These are phyloP conservation scores for Omphaloscelis lunosa DNA, from an alignment of 2,888 invertebrate species.

Conservation along the genomic window DNA sequence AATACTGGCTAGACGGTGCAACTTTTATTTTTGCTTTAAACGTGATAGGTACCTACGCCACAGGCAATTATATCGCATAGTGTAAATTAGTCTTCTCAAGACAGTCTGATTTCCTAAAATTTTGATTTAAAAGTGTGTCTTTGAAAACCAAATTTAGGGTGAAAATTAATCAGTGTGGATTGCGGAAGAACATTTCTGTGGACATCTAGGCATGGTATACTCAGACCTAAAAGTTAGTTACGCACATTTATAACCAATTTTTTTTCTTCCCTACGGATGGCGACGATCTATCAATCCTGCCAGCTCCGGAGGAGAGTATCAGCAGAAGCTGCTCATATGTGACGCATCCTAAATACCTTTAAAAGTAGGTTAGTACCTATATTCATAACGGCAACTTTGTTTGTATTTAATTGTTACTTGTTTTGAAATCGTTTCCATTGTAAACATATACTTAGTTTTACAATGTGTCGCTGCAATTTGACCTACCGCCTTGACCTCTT, in stretches of 20 bases:
- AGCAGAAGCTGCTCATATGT: not conserved
- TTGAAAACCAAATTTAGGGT: not conserved
- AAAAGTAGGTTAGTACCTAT: not conserved
- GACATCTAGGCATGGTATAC: not conserved
- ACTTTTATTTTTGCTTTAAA: too few species aligned
- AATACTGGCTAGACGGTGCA: too few species aligned
- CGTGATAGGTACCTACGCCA: not conserved
- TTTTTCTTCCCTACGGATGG: not conserved
- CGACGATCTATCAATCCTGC: not conserved
- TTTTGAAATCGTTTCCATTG: constrained; percentile 61
- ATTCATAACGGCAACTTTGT: constrained; percentile 23
- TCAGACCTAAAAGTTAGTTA: not conserved
- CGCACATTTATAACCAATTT: not conserved
- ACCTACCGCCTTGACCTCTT: constrained; percentile 56
- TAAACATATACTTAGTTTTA: constrained; percentile 42
- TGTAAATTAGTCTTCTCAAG: not conserved
- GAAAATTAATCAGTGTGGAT: not conserved
- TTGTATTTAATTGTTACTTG: constrained; percentile 24
- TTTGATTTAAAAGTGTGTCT: not conserved
- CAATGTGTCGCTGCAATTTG: constrained; percentile 40
- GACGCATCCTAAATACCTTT: not conserved
- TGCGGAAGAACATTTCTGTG: not conserved
- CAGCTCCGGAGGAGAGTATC: not conserved
- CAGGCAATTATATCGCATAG: too few species aligned
- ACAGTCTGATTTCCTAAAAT: not conserved